Percentiles rank a stretch among this genome's conserved stretches.
These are phyloP conservation scores for Tenthredo scrophulariae DNA, from an alignment of 2,888 invertebrate genomes.

Conservation along the genomic window DNA sequence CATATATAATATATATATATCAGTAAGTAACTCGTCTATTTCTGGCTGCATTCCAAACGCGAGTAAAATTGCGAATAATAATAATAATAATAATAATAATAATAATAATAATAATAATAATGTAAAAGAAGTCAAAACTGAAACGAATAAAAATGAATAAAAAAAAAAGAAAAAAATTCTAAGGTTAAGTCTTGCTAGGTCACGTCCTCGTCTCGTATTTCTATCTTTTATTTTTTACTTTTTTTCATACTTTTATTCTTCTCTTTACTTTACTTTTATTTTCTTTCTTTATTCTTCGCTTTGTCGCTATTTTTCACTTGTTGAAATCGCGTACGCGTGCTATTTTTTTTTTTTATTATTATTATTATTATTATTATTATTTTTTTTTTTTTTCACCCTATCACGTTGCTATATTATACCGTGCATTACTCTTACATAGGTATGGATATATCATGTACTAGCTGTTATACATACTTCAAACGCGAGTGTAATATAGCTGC, in stretches of 20 bases:
- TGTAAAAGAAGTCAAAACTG: conserved; percentile 55
- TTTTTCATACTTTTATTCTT: not conserved
- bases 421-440: no score
- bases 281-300: not conserved
- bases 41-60: conserved; percentile 49
- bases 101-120: no score
- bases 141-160: conserved; percentile 34
- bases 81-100: conserved; percentile 35
- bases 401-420: no score
- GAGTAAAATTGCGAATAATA: conserved; percentile 54
- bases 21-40: not conserved
- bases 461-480: no score
- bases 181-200: conserved; percentile 18
- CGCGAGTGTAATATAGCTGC: no score
- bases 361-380: no score
- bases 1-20: not conserved
- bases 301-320: not conserved
- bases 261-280: not conserved
- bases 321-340: not conserved
- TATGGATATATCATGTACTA: no score
- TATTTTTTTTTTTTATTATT: no score
- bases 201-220: not conserved
- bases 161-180: conserved; percentile 52
- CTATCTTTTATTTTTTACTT: not conserved
- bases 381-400: no score